These are phyloP conservation scores for Siniperca undulata DNA, from an alignment of 2,797 vertebrate species.

Conservation along the genomic window DNA sequence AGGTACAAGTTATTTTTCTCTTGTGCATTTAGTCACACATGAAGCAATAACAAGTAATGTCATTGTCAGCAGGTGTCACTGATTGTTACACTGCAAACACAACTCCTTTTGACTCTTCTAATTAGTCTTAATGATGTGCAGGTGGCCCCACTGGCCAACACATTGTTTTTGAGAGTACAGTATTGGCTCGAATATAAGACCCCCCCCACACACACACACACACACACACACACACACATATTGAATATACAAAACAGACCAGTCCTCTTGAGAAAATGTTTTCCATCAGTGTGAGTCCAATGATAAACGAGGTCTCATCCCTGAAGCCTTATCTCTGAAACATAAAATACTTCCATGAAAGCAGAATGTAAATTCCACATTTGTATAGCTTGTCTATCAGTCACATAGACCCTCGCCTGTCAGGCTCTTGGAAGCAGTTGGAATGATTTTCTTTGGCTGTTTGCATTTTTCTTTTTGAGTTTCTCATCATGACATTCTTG, in stretches of 20 bases:
- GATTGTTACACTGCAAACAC: slow-evolving; percentile 1
- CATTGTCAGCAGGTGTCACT: neutral
- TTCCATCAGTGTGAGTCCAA: neutral
- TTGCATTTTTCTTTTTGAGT: neutral
- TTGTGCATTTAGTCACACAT: neutral
- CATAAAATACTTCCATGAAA: neutral
- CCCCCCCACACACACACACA: too few relatives aligned
- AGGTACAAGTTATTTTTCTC: slow-evolving; percentile 3
- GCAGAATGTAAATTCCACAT: neutral
- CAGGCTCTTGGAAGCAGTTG: neutral
- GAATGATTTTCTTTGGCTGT: neutral
- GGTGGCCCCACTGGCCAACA: neutral
- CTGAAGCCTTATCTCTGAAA: neutral
- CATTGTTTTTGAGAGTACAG: neutral
- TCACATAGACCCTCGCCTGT: neutral
- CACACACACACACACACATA: too few relatives aligned
- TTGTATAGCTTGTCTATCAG: neutral
- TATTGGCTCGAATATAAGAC: too few relatives aligned
- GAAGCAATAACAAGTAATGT: neutral
- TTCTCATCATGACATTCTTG: neutral
- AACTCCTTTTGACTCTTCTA: neutral
- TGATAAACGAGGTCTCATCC: neutral
- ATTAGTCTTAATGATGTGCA: neutral
- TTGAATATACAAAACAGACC: too few relatives aligned
- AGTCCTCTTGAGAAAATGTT: too few relatives aligned